Base-by-base conservation (phyloP, 2,888 invertebrate species). In the Nephrotoma flavescens region DNA sequence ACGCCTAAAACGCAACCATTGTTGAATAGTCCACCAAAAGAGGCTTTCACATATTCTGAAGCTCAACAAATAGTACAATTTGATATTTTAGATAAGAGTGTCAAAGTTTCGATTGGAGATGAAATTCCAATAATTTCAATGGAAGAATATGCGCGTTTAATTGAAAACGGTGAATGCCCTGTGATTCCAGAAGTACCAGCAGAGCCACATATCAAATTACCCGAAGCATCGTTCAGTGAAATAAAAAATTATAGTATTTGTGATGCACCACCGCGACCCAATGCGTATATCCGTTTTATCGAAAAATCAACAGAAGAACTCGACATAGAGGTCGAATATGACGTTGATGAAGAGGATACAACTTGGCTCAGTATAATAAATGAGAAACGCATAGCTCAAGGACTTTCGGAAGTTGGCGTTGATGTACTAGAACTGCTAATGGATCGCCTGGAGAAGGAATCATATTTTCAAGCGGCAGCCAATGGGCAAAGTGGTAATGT, bases 391-490 rank as follows among this genome's bases (percentile, higher is more conserved):
- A 93, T 94, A 86, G 94, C 95, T 83, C 94, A 95, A 86, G 95
- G 95, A 1, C 90, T 97, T 45, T 94, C 95, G 3, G 92, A 94
- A 0, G 95, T 99, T n/a, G 95, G 95, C 71, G 96, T 97, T 42
- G 97, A 98, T 90, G 96, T 96, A 0, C 94, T 99, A 90, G 99
- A 99, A 91, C 91, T 97, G n/a, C 92, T 99, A 0, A 99, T 99
- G 98, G 99, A 99, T 92, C 94, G 99, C 87, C 92, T 99, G 89
- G 99, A 99, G 90, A 99, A 99, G 91, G 99, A 99, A 91, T 98
- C 98, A 0, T 97, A 97, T 91, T 98, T 98, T 91, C 97, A 97
- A 92, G 95, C 95, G 41, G 93, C 95, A 9, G 95, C 95, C 90
- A 96, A 92, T 89, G 96, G 94, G 57, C 94, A 94, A 90, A 94